Conservation (phyloP, 2,797 vertebrate species). For the Falco columbarius region DNA sequence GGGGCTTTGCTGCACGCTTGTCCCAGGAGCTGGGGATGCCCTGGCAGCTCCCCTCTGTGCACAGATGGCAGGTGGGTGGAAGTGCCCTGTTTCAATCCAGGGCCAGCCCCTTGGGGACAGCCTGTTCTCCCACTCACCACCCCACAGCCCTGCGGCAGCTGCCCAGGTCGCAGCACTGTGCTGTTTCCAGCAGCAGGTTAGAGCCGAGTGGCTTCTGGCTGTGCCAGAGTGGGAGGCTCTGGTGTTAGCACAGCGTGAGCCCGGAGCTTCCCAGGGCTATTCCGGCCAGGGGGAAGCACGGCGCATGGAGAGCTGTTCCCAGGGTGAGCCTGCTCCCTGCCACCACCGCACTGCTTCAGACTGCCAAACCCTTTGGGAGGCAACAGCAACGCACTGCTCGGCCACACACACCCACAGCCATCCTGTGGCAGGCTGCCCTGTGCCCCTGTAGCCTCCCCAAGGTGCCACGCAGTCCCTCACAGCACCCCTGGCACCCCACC, state of each 20-base stretch:
- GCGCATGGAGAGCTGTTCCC: background rate
- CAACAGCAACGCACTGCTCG: background rate
- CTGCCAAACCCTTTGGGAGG: background rate
- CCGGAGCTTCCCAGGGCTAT: background rate
- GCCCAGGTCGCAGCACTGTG: background rate
- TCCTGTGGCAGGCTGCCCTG: background rate
- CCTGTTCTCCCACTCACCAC: background rate
- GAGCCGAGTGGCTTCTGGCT: background rate
- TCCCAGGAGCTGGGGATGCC: background rate
- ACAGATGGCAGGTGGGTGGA: background rate
- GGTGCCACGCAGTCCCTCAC: background rate
- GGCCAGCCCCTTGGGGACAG: background rate
- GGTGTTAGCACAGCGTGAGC: accelerated
- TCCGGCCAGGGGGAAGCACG: background rate
- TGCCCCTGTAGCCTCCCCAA: background rate
- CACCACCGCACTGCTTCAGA: background rate
- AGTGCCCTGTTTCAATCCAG: accelerated
- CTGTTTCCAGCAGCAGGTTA: background rate
- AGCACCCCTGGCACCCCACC: background rate
- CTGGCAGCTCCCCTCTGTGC: background rate
- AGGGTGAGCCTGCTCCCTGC: background rate
- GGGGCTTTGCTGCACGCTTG: background rate
- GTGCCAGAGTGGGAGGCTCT: background rate
- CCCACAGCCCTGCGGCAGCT: accelerated
- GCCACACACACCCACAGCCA: background rate